phyloP scores from a whole-genome alignment of 2,888 invertebrate genomes.

The Agrilus mali region DNA sequence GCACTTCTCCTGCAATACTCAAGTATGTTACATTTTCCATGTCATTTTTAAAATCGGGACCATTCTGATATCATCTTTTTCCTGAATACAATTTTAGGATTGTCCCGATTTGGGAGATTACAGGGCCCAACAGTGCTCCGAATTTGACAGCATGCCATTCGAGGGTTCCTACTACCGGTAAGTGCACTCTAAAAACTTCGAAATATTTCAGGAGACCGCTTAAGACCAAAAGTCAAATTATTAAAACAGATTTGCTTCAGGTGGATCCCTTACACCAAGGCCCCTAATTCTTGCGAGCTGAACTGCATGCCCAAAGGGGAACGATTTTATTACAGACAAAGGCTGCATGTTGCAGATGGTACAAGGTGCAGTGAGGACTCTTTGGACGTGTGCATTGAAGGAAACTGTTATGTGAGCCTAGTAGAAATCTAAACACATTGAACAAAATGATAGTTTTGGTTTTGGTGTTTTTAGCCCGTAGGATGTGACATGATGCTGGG shows the following conservation, averaged over 20 bases:
- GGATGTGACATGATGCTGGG: slow-evolving; percentile 94
- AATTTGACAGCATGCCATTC: slow-evolving; percentile 68
- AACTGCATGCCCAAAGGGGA: slow-evolving; percentile 91
- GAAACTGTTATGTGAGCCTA: slow-evolving; percentile 69
- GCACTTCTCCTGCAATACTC: slow-evolving; percentile 85
- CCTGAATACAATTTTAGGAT: slow-evolving; percentile 41
- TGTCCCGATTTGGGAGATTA: slow-evolving; percentile 75
- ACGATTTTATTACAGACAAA: slow-evolving; percentile 82
- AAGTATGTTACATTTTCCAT: too few species aligned
- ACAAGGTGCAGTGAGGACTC: slow-evolving; percentile 71
- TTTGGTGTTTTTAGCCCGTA: slow-evolving; percentile 50
- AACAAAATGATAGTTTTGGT: too few species aligned
- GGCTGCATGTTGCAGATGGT: slow-evolving; percentile 68
- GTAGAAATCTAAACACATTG: not conserved
- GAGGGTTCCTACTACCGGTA: slow-evolving; percentile 73
- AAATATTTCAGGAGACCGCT: too few species aligned
- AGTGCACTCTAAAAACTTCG: slow-evolving; percentile 26
- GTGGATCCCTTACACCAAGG: slow-evolving; percentile 82
- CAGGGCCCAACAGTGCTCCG: slow-evolving; percentile 79
- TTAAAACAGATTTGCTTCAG: slow-evolving; percentile 33
- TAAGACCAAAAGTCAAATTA: not conserved
- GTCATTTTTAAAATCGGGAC: not conserved
- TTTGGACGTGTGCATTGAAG: slow-evolving; percentile 88
- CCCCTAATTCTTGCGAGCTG: slow-evolving; percentile 83
- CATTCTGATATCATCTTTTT: slow-evolving; percentile 1